These are phyloP conservation scores for Noctuana brunneofusca DNA, from an alignment of 2,888 invertebrate genomes.

Conservation along the genomic window DNA sequence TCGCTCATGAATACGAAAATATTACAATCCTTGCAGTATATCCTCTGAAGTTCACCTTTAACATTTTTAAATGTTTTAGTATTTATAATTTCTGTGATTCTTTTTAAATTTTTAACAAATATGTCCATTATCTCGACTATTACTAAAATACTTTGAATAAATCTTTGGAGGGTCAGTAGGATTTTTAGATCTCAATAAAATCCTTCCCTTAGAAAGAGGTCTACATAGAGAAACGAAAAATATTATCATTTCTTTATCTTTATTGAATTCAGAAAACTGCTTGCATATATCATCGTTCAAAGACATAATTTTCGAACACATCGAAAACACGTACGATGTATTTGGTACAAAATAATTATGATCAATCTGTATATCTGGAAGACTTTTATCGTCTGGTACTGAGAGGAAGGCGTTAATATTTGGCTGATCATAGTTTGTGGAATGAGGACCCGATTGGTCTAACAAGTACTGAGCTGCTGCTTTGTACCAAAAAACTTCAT, in stretches of 20 bases:
- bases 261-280: constrained; percentile 63
- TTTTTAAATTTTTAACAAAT: constrained; percentile 61
- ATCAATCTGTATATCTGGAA: constrained; percentile 74
- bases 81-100: constrained; percentile 58
- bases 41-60: constrained; percentile 62
- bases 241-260: constrained; percentile 64
- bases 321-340: constrained; percentile 60
- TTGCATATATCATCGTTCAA: constrained; percentile 64
- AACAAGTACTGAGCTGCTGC: constrained; percentile 68
- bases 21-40: constrained; percentile 63
- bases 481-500: constrained; percentile 61
- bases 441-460: constrained; percentile 65
- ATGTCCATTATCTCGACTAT: constrained; percentile 62
- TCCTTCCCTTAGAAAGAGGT: constrained; percentile 65
- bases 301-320: constrained; percentile 60
- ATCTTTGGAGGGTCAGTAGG: constrained; percentile 65
- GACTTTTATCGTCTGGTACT: constrained; percentile 52
- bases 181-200: constrained; percentile 57
- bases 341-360: constrained; percentile 72
- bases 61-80: constrained; percentile 59
- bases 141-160: constrained; percentile 67
- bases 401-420: constrained; percentile 73
- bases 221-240: constrained; percentile 68
- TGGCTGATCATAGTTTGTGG: constrained; percentile 71
- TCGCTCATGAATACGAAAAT: constrained; percentile 56